Base-by-base conservation (phyloP, 2,797 vertebrate species). In the Pogoniulus pusillus region DNA sequence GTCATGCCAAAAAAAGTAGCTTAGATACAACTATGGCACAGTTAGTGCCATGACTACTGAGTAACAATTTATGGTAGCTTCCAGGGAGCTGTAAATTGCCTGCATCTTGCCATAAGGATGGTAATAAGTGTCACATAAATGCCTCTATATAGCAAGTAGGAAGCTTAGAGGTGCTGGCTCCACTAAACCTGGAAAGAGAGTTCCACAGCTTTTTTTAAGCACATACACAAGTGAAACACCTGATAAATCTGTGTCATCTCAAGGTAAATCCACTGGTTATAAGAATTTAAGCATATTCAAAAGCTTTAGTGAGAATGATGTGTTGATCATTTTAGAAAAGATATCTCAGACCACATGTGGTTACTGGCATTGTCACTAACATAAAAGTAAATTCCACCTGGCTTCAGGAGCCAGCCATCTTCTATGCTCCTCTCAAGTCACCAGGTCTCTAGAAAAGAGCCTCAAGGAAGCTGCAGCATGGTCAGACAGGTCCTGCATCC, bases 341-440 rank as follows among this genome's bases (percentile, higher is more conserved):
- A 4, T 70, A 10, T 32, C 24, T 70, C 27, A 18, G 39, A 13
- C 32, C 63, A 72, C 4, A 12, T 7, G 12, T 32, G 11, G 5
- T n/a, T 49, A 12, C 49, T 59, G 12, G 5, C 7, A 37, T n/a
- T 5, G 20, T 17, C 22, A 24, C 3, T 57, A 30, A 73, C 2
- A 32, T 30, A 13, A 0, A 3, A 8, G 3, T 11, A 19, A 49
- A 15, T 20, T 64, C 15, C 3, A 39, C 10, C 16, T 22, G 14
- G 10, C 8, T 24, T 10, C 7, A 63, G 29, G 2, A 71, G 7
- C 63, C 17, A 7, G 15, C 7, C n/a, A 26, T 29, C 10, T 10
- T 77, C 2, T 9, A 3, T 1, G 0, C 16, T 75, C 47, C 24
- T 66, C 16, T 37, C 30, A 9, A 16, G 9, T 64, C n/a, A 68